Evolutionary conservation across 2,797 vertebrate genomes (phyloP).

Genomic region (Phalloptychus januarius): DNA sequence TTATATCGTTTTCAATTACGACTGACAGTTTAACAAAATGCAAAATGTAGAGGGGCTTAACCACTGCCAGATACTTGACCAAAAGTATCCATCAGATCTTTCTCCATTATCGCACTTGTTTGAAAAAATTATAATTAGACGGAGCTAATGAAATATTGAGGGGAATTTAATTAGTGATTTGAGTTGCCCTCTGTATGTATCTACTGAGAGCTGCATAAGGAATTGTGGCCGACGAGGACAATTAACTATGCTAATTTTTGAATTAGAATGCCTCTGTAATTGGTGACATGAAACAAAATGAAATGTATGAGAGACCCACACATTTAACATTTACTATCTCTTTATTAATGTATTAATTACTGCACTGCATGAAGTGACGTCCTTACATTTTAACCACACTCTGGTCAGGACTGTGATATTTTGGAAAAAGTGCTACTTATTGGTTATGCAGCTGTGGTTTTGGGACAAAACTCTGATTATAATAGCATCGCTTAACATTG

Average conservation of each 20-base stretch:
- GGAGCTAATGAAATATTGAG: background rate
- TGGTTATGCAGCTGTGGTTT: background rate
- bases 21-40: background rate
- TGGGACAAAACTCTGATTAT: background rate
- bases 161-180: background rate
- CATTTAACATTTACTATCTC: background rate
- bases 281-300: background rate
- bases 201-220: background rate
- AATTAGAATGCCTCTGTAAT: background rate
- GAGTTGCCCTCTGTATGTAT: background rate
- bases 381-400: background rate
- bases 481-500: background rate
- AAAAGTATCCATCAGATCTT: background rate
- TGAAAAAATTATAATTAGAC: background rate
- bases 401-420: background rate
- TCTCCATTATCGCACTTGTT: background rate
- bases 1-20: background rate
- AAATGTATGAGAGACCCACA: background rate
- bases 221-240: background rate
- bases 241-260: background rate
- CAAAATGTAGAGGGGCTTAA: background rate
- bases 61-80: conserved; percentile 9
- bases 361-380: background rate
- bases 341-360: background rate
- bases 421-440: background rate